Evolutionary conservation across 2,888 invertebrate genomes (phyloP).

Genomic region (Melipona bicolor): DNA sequence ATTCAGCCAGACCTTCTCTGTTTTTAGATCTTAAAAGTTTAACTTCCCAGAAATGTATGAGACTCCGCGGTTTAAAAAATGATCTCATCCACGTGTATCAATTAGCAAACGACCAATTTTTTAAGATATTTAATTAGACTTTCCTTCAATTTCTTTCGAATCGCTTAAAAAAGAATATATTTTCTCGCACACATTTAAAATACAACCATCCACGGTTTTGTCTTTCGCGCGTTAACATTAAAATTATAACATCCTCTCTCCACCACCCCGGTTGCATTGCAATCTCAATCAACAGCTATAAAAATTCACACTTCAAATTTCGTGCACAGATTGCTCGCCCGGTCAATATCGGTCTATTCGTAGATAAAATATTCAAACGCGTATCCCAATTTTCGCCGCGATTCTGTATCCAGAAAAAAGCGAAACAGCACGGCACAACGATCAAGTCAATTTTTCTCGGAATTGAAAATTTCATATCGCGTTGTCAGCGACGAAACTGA

Average conservation of each 20-base stretch:
- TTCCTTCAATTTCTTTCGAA: not conserved
- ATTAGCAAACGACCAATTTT: too few relatives aligned
- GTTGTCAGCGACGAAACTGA: constrained; percentile 2
- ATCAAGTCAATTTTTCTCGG: not conserved
- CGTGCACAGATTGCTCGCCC: not conserved
- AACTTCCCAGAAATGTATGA: too few relatives aligned
- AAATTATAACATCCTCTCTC: too few relatives aligned
- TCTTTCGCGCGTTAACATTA: too few relatives aligned
- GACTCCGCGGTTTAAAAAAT: too few relatives aligned
- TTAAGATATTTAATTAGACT: too few relatives aligned
- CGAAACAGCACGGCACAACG: not conserved
- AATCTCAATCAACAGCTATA: not conserved
- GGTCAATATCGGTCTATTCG: not conserved
- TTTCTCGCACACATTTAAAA: not conserved
- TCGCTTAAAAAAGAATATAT: not conserved
- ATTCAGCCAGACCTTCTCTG: too few relatives aligned
- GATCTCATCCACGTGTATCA: too few relatives aligned
- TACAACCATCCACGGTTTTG: too few relatives aligned
- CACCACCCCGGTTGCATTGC: not conserved
- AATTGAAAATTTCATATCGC: not conserved
- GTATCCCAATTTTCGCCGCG: not conserved
- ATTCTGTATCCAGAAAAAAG: too few relatives aligned
- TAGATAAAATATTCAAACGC: not conserved
- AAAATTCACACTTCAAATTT: not conserved
- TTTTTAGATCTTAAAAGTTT: too few relatives aligned